phyloP scores from a whole-genome alignment of 2,888 invertebrate species.

The Plebejus anna region DNA sequence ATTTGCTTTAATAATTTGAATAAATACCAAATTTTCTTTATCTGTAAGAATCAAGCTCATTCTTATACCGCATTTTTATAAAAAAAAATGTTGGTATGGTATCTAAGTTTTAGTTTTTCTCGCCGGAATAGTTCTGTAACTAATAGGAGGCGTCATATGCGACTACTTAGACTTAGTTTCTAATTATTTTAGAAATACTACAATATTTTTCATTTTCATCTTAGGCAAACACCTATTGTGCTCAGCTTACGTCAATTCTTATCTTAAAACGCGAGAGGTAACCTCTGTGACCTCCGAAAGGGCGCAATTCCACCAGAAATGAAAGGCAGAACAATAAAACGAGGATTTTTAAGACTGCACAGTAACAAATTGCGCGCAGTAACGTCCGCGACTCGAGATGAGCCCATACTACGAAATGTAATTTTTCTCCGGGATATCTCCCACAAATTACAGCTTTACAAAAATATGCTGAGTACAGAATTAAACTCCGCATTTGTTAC shows the following conservation, averaged over 20 bases:
- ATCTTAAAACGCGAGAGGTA: slow-evolving; percentile 32
- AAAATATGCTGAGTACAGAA: slow-evolving; percentile 27
- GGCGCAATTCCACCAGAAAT: slow-evolving; percentile 62
- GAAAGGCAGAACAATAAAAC: slow-evolving; percentile 72
- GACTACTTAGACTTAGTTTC: neutral
- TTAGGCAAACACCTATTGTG: neutral
- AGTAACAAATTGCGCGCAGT: slow-evolving; percentile 70
- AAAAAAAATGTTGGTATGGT: too few species aligned
- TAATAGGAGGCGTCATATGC: too few species aligned
- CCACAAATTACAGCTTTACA: slow-evolving; percentile 22
- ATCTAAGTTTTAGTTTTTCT: too few species aligned
- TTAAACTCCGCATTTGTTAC: slow-evolving; percentile 19
- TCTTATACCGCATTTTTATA: neutral
- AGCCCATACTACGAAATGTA: slow-evolving; percentile 52
- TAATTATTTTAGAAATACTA: too few species aligned
- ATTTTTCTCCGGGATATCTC: slow-evolving; percentile 30
- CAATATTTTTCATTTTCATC: neutral
- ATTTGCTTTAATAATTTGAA: neutral
- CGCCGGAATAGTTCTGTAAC: too few species aligned
- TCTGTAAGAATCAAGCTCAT: neutral
- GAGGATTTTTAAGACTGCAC: slow-evolving; percentile 74
- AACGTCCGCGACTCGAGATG: slow-evolving; percentile 61
- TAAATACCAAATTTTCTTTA: neutral
- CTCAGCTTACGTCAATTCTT: slow-evolving; percentile 13
- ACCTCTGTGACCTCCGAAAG: slow-evolving; percentile 49